Evolutionary conservation across 1,140 invertebrate species (phyloP), one percentile per base, ranked within the genome.

Genomic region (Achatina immaculata): DNA sequence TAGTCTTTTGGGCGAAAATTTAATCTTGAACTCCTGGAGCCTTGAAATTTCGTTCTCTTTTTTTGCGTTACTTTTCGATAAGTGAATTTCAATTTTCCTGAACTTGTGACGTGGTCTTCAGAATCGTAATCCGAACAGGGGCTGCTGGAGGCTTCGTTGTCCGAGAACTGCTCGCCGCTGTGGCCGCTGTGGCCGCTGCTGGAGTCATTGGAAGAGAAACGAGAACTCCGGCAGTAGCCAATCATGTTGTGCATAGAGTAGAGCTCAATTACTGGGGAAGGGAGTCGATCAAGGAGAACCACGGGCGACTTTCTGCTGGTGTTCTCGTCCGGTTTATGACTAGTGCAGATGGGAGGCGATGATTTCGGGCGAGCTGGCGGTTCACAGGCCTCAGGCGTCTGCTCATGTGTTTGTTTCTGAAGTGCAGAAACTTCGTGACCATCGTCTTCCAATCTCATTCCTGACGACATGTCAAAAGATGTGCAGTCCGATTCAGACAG

Each of bases 261-360:
- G 21, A 76, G 74, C 34, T 76, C 48, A 24, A 76, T 65, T 14
- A 76, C 74, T 14, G 74, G 74, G 2, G 74, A 76, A 0, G 74
- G 74, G 3, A 76, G 55, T n/a, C 74, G 51, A 24, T 76, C 74
- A 2, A 76, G n/a, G 0, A 76, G 31, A 19, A 76, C 74, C 31
- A 76, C 74, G 3, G 74, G 74, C 3, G 58, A 62, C 24, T 65
- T 76, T 58, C 36, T 55, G 9, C 31, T 24, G n/a, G 1, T 24
- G 34, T 24, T 76, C 36, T n/a, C 34, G 0, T 14, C 14, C 1
- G 72, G 11, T 2, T 2, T 1, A 31, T 28, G 31, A 19, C 72
- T 34, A 34, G 7, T 36, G 28, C 42, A 48, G 3, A 65, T 36
- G 19, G 74, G 74, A 36, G 74, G 74, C 28, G 74, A 76, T 0